These are phyloP conservation scores for Enoplosus armatus DNA, from an alignment of 2,797 vertebrate species.

Conservation along the genomic window DNA sequence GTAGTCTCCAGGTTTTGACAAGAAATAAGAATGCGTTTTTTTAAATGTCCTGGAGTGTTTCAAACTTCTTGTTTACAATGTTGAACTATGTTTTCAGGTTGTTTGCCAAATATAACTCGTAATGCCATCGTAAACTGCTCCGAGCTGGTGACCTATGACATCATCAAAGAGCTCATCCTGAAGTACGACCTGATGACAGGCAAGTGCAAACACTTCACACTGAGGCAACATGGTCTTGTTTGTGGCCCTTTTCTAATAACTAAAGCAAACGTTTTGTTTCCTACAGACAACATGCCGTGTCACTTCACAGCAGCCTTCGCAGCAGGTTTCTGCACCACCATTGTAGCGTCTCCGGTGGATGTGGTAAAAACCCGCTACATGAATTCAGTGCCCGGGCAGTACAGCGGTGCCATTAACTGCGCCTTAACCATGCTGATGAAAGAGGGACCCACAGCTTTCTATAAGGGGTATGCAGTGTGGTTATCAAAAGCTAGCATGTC, in stretches of 20 bases:
- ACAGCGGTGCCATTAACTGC: constrained; percentile 87
- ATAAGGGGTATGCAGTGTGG: constrained; percentile 86
- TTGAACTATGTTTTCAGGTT: constrained; percentile 81
- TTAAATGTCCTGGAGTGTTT: too few relatives aligned
- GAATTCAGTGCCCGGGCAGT: constrained; percentile 88
- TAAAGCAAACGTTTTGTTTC: neutral
- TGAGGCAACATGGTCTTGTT: neutral
- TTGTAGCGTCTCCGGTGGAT: constrained; percentile 93
- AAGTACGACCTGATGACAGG: constrained; percentile 89
- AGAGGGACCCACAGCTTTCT: constrained; percentile 90
- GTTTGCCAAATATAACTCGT: constrained; percentile 91
- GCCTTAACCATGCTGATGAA: constrained; percentile 86
- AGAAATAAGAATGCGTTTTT: neutral
- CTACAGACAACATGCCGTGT: constrained; percentile 92
- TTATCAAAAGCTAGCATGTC: neutral
- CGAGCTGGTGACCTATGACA: constrained; percentile 96
- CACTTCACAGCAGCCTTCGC: constrained; percentile 93
- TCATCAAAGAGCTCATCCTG: constrained; percentile 92
- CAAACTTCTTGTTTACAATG: too few relatives aligned
- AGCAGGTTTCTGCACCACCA: constrained; percentile 93
- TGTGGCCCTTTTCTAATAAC: neutral
- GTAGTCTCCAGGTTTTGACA: too few relatives aligned
- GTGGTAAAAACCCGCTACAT: constrained; percentile 96
- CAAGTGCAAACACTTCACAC: constrained; percentile 53
- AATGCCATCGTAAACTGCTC: constrained; percentile 96